A percentile compares a stretch with the other conserved stretches of the same genome.
Evolutionary conservation across 1,140 invertebrate genomes (phyloP).

Genomic region (Lepeophtheirus salmonis): DNA sequence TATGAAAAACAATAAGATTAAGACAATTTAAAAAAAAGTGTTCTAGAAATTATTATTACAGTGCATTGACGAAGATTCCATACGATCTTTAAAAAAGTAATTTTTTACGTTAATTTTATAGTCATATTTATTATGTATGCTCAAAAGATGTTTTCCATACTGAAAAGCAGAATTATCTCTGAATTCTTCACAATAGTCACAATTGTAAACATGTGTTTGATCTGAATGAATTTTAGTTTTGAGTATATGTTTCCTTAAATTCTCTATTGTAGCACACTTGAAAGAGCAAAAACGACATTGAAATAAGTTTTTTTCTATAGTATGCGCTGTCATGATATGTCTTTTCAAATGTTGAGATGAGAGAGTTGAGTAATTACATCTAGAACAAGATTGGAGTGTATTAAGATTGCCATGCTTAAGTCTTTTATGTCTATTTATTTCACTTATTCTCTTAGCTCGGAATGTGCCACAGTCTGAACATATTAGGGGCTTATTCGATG

Average conservation of each 20-base stretch:
- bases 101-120: neutral
- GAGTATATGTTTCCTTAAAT: neutral
- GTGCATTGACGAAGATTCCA: too few relatives aligned
- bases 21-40: too few relatives aligned
- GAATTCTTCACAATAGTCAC: neutral
- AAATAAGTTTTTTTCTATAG: neutral
- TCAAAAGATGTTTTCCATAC: neutral
- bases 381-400: neutral
- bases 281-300: neutral
- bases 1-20: too few relatives aligned
- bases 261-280: neutral
- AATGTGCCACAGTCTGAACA: neutral
- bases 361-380: neutral
- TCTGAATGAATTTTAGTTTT: neutral
- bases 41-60: too few relatives aligned
- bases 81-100: neutral
- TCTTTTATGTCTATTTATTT: neutral
- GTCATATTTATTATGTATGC: neutral
- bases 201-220: neutral
- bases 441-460: neutral
- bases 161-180: neutral
- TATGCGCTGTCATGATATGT: neutral
- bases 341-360: neutral
- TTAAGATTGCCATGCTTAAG: neutral
- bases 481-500: neutral